Evolutionary conservation across 2,113 vertebrate species (phyloP).

Genomic region (Castor canadensis): DNA sequence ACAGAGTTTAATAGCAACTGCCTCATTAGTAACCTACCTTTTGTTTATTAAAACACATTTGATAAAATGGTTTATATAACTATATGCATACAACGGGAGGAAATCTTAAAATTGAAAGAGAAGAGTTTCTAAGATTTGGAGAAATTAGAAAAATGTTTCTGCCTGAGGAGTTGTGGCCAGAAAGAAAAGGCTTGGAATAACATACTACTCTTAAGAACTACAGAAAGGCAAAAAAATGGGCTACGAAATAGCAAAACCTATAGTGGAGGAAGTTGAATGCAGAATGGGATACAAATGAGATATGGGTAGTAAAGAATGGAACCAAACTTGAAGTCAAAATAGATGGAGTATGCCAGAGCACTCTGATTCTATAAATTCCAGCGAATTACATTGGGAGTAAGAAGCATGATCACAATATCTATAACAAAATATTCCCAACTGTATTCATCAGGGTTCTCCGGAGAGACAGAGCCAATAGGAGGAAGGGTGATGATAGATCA

Average conservation of each 20-base stretch:
- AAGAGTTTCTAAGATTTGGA: not conserved
- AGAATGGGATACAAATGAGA: not conserved
- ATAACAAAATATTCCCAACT: not conserved
- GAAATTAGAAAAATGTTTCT: not conserved
- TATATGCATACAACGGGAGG: not conserved
- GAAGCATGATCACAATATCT: not conserved
- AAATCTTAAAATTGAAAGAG: constrained; percentile 6
- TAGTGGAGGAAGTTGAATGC: not conserved
- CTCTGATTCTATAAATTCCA: not conserved
- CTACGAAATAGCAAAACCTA: not conserved
- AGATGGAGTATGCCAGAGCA: not conserved
- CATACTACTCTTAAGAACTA: not conserved
- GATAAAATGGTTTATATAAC: not conserved
- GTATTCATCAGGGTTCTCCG: not conserved
- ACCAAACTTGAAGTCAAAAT: not conserved
- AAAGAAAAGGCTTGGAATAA: not conserved
- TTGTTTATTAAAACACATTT: constrained; percentile 2
- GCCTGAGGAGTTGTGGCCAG: not conserved
- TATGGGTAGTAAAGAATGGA: not conserved
- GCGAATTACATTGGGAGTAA: not conserved
- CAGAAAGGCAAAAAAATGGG: not conserved
- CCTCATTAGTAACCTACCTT: not conserved
- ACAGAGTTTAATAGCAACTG: not conserved
- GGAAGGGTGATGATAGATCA: not conserved
- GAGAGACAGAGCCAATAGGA: not conserved